phyloP scores from a whole-genome alignment of 2,797 vertebrate genomes.

The Buceros bicornis region DNA sequence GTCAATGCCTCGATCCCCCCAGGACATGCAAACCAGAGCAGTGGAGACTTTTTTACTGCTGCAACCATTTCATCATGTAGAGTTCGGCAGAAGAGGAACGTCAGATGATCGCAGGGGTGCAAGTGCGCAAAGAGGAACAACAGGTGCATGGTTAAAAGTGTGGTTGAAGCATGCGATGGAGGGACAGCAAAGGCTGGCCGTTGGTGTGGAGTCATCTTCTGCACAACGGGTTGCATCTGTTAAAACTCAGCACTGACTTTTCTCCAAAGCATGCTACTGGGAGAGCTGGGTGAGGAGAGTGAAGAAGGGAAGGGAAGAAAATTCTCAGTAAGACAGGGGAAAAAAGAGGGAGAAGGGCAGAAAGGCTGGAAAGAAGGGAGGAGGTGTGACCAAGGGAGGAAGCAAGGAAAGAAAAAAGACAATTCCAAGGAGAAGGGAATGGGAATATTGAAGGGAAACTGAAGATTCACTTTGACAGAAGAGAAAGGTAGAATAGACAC shows the following conservation, averaged over 20 bases:
- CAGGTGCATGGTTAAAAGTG: not conserved
- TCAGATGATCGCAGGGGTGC: not conserved
- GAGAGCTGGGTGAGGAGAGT: not conserved
- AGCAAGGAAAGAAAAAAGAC: not conserved
- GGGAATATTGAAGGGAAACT: not conserved
- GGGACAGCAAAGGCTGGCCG: not conserved
- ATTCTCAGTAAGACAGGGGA: not conserved
- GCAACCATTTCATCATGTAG: not conserved
- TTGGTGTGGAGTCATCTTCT: not conserved
- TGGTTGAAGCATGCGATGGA: accelerated
- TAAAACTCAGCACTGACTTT: not conserved
- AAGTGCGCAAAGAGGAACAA: not conserved
- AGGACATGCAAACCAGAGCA: accelerated
- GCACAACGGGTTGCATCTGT: not conserved
- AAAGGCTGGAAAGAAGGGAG: not conserved
- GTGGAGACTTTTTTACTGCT: not conserved
- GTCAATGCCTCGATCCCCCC: slow-evolving; percentile 45
- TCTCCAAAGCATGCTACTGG: not conserved
- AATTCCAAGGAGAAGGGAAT: not conserved
- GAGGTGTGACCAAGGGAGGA: not conserved
- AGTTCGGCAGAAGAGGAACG: not conserved
- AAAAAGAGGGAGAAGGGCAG: not conserved
- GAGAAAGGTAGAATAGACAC: not conserved
- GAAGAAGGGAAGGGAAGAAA: not conserved
- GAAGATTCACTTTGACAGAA: not conserved